phyloP scores from a whole-genome alignment of 2,797 vertebrate genomes.

The Oryzias sinensis region DNA sequence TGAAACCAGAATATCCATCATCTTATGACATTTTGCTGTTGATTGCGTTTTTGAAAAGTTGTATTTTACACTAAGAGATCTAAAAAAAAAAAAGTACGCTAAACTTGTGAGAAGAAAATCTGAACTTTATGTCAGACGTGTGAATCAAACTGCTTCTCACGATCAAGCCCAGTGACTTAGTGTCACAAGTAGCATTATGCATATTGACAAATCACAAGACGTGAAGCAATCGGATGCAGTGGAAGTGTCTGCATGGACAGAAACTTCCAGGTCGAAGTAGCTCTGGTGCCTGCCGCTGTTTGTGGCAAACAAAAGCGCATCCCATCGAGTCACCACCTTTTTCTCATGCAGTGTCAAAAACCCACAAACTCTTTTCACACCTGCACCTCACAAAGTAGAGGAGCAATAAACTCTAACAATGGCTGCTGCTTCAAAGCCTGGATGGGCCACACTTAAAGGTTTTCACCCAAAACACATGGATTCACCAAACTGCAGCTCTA shows the following conservation, averaged over 20 bases:
- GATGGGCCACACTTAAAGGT: constrained; percentile 15
- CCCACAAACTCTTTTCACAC: constrained; percentile 64
- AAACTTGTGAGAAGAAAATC: neutral
- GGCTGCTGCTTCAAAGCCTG: constrained; percentile 45
- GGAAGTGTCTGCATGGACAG: constrained; percentile 5
- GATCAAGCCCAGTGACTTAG: constrained; percentile 3
- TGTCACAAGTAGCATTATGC: constrained; percentile 9
- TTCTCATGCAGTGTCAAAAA: constrained; percentile 66
- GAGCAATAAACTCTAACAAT: constrained; percentile 57
- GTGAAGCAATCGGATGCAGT: constrained; percentile 1
- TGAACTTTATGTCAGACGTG: neutral
- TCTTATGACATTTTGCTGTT: too few relatives aligned
- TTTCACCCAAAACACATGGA: neutral
- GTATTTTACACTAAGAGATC: too few relatives aligned
- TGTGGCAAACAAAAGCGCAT: constrained; percentile 33
- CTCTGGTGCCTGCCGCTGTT: constrained; percentile 15
- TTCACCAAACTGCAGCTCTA: neutral
- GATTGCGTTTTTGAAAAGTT: too few relatives aligned
- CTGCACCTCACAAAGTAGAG: constrained; percentile 38
- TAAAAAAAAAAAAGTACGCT: too few relatives aligned
- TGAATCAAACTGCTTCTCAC: neutral
- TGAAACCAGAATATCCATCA: too few relatives aligned
- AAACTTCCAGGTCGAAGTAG: constrained; percentile 13
- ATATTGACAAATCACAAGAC: constrained; percentile 10
- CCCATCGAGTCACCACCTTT: constrained; percentile 43